phyloP scores from a whole-genome alignment of 2,113 vertebrate species.

The Hirundichthys speculiger region DNA sequence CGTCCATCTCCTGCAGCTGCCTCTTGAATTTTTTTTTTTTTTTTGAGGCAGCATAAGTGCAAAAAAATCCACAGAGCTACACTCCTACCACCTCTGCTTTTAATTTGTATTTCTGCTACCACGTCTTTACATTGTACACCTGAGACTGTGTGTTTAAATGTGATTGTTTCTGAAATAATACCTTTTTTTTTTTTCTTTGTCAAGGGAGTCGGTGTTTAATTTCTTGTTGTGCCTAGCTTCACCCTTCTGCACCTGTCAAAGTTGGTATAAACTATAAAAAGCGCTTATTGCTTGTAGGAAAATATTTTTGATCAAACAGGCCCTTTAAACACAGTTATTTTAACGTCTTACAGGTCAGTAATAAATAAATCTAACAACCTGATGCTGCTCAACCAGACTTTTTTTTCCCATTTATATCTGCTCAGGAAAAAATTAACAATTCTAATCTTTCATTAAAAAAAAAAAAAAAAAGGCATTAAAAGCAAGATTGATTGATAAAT shows the following conservation, averaged over 20 bases:
- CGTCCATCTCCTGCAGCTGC: no score
- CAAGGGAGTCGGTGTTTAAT: conserved; percentile 41
- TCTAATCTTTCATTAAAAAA: conserved; percentile 50
- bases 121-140: conserved; percentile 12
- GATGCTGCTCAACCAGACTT: conserved; percentile 27
- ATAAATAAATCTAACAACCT: conserved; percentile 30
- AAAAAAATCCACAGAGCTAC: no score
- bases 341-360: conserved; percentile 13
- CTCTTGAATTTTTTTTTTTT: no score
- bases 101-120: background rate
- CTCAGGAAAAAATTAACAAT: conserved; percentile 45
- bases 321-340: conserved; percentile 26
- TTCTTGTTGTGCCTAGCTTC: conserved; percentile 56
- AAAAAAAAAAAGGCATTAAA: no score
- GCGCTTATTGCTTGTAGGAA: conserved; percentile 40
- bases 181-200: conserved; percentile 27
- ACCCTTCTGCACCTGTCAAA: conserved; percentile 38
- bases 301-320: conserved; percentile 46
- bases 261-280: conserved; percentile 36
- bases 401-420: conserved; percentile 41
- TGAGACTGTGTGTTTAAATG: conserved; percentile 23
- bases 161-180: conserved; percentile 46
- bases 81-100: background rate
- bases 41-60: no score
- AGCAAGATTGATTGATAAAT: conserved; percentile 26